phyloP scores from a whole-genome alignment of 1,140 invertebrate genomes.

The Drosophila nigrodunni region DNA sequence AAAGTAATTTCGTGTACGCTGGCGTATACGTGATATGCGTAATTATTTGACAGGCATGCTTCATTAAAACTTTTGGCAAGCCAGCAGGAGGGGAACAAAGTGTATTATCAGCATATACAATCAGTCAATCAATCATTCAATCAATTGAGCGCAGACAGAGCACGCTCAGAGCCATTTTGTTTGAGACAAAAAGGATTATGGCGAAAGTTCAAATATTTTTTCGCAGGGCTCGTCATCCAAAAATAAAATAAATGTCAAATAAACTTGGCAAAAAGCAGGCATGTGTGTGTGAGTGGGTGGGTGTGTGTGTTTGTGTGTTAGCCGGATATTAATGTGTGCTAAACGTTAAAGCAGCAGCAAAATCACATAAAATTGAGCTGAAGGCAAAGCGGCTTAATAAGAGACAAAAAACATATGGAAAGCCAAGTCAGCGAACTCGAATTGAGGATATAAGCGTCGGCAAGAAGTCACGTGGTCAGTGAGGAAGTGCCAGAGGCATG shows the following conservation, averaged over 20 bases:
- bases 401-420: constrained; percentile 56
- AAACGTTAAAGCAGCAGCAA: constrained; percentile 47
- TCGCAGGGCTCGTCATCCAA: constrained; percentile 22
- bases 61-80: constrained; percentile 51
- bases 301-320: constrained; percentile 14
- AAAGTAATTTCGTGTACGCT: not conserved
- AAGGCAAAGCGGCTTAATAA: constrained; percentile 65
- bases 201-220: constrained; percentile 62
- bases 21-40: constrained; percentile 46
- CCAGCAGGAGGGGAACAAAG: not conserved
- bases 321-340: constrained; percentile 66
- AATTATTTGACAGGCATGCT: constrained; percentile 46
- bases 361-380: constrained; percentile 29
- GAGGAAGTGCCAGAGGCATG: not conserved
- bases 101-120: constrained; percentile 45
- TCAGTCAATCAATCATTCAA: constrained; percentile 71
- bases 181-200: constrained; percentile 61
- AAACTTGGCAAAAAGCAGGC: constrained; percentile 51
- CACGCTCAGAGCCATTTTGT: constrained; percentile 39
- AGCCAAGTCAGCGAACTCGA: constrained; percentile 19
- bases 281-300: constrained; percentile 11
- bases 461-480: not conserved
- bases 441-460: not conserved
- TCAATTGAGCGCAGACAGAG: constrained; percentile 55
- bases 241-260: constrained; percentile 77